Base-by-base conservation (phyloP, 2,797 vertebrate species). In the Poliocrania exsul region DNA sequence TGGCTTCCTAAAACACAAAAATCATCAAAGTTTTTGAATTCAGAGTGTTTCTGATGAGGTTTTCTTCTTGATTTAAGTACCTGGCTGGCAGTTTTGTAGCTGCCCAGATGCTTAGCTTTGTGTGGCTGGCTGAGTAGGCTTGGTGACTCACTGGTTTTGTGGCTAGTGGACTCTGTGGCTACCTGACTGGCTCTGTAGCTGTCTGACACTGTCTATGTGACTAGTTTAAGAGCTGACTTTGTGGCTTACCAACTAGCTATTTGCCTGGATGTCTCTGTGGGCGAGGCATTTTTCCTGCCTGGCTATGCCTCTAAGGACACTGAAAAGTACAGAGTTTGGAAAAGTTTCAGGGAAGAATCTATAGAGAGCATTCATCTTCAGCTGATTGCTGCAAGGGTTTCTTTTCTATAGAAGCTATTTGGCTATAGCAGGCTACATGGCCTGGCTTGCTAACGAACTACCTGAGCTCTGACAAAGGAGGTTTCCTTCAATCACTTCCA, bases 401-500 rank as follows among this genome's bases (percentile, higher is more conserved):
- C 64, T 91, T 70, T 92, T 51, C 82, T 75, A 1, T 7, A 33
- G 89, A 35, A 93, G 71, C 84, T 87, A 60, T 82, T 82, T 70
- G 85, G 84, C 72, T 95, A 8, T 87, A 40, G 46, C 24, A 78
- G 81, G 61, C 61, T 91, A 49, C 65, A 47, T 13, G 35, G 50
- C 58, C 80, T 66, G 85, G 28, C 82, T 86, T 40, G 57, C 86
- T 88, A 88, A 61, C 46, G 74, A 78, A 44, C 86, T 94, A 51
- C 72, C 93, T 86, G 94, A 94, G 88, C 85, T 57, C 38, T 80
- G 47, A 93, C 90, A 96, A 93, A 94, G 65, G 65, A 91, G 54
- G 17, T 35, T 65, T 62, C 90, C 75, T 92, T 95, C 93, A 94
- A 29, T 91, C 60, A 13, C 72, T 88, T 83, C 65, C 61, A 40